phyloP scores from a whole-genome alignment of 2,888 invertebrate species.

The Smittia aterrima region DNA sequence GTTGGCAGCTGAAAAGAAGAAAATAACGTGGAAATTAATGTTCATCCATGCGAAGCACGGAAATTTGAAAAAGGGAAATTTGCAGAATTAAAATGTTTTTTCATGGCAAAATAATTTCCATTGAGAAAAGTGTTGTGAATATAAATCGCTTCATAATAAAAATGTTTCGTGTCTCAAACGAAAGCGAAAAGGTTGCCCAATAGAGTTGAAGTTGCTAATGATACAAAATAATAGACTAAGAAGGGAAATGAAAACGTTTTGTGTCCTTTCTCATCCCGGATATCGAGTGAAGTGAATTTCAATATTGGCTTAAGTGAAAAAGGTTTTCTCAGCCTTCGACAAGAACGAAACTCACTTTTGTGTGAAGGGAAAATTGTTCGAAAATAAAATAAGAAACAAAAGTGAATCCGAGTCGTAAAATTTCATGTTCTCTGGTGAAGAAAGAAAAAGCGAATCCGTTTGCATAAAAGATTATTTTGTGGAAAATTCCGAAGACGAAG shows the following conservation, averaged over 20 bases:
- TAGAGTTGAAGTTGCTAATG: background rate
- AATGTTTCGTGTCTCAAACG: background rate
- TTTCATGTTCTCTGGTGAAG: background rate
- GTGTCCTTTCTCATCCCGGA: constrained; percentile 1
- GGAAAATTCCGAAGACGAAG: background rate
- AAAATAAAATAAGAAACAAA: background rate
- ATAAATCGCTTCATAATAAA: background rate
- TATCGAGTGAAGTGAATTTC: background rate
- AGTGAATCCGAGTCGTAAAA: background rate
- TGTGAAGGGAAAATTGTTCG: background rate
- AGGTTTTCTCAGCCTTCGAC: background rate
- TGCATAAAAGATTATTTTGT: background rate
- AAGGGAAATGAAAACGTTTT: background rate
- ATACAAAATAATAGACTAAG: background rate
- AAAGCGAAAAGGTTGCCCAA: background rate
- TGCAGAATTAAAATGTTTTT: background rate
- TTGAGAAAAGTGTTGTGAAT: constrained; percentile 2
- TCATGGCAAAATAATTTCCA: background rate
- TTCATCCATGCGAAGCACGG: background rate
- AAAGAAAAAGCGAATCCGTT: background rate
- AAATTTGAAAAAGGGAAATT: background rate
- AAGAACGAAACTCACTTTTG: background rate
- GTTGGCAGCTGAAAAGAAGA: background rate
- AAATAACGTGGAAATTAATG: background rate
- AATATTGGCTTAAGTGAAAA: background rate